Conservation (phyloP, 2,113 vertebrate species). For the Cettia cetti region DNA sequence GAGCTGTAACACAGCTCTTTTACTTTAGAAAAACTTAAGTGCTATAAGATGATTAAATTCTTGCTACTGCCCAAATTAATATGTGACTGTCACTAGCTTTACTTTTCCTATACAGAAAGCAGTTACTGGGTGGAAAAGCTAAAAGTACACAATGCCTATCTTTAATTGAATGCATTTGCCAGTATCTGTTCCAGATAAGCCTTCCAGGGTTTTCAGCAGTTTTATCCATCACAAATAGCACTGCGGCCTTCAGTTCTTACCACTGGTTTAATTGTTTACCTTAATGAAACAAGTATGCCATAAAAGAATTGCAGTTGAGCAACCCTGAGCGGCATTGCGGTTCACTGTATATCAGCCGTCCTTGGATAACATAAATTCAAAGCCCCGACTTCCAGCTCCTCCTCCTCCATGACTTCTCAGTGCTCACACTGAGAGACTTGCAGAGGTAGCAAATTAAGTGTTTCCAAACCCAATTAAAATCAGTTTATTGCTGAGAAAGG, state of each 20-base stretch:
- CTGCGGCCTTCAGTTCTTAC: background rate
- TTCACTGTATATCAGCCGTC: background rate
- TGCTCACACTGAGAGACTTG: background rate
- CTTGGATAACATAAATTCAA: background rate
- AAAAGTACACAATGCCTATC: background rate
- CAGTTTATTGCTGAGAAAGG: background rate
- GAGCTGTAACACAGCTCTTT: background rate
- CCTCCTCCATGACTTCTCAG: background rate
- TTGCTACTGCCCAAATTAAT: background rate
- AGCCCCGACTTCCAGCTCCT: background rate
- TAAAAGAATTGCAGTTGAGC: constrained; percentile 23
- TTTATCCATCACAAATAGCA: background rate
- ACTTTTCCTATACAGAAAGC: background rate
- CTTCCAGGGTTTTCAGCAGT: background rate
- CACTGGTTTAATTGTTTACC: constrained; percentile 20
- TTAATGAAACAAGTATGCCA: background rate
- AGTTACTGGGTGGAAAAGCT: background rate
- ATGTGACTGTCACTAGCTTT: background rate
- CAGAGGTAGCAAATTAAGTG: background rate
- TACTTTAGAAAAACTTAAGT: background rate
- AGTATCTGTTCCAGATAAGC: background rate
- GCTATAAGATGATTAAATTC: background rate
- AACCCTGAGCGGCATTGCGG: background rate
- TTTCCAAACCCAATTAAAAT: constrained; percentile 14
- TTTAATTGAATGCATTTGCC: background rate